Base-by-base conservation (phyloP, 2,113 vertebrate species). In the Phrynosoma blainvillii region DNA sequence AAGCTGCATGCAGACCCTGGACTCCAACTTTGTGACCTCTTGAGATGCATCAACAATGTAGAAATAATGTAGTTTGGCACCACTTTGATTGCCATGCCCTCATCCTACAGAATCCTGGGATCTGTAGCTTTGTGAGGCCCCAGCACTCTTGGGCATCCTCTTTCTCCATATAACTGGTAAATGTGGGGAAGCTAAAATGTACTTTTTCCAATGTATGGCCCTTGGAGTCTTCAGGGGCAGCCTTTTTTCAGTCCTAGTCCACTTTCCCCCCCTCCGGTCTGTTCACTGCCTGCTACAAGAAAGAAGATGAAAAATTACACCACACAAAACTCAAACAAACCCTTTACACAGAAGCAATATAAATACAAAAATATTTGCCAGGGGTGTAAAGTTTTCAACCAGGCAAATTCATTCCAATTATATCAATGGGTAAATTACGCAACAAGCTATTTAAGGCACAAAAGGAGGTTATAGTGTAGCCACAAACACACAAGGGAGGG, bases 361-460 rank as follows among this genome's bases (percentile, higher is more conserved):
- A 56, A 90, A 79, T 56, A 71, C 68, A 87, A 71, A 25, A 83
- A 88, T 36, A 66, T 85, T 73, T 94, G 87, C 80, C 88, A 1
- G 73, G 86, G 89, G 89, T 93, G 94, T 62, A 42, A 82, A 88
- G 74, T 87, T 94, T 82, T 89, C 81, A 82, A 91, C 91, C 89
- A 56, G 79, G 89, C 86, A 96, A 94, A 95, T 93, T 90, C 84
- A 84, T 86, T 93, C 89, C 93, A 91, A 93, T 95, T 94, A 94
- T 92, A 93, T 87, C 92, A 96, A 94, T 91, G 87, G 84, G 88
- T 88, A 91, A 95, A 95, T 95, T 96, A 93, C 92, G 87, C 92
- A 95, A 92, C 87, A 71, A 92, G 88, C 78, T 95, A 93, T 95
- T 95, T 95, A 92, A 95, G 92, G 95, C 84, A 88, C 23, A 62